Conservation (phyloP, 2,888 invertebrate species). For the Diaphora mendica region DNA sequence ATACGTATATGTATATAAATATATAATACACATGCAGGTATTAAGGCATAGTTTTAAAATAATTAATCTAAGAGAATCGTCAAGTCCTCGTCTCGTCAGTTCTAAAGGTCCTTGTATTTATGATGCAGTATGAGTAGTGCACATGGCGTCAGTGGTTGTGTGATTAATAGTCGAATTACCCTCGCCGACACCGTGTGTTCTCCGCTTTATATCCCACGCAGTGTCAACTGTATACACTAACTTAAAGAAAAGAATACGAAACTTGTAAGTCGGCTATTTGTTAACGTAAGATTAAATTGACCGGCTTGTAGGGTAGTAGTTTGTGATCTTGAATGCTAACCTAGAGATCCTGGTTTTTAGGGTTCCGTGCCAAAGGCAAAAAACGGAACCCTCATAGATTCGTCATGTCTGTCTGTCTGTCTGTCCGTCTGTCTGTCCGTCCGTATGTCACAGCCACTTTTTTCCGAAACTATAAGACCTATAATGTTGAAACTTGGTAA, state of each 20-base stretch:
- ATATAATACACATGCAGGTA: not conserved
- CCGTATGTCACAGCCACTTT: too few relatives aligned
- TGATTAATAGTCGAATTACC: slow-evolving; percentile 80
- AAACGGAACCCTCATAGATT: too few relatives aligned
- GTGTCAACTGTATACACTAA: slow-evolving; percentile 16
- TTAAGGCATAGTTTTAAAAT: not conserved
- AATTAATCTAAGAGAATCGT: slow-evolving; percentile 19
- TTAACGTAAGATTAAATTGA: not conserved
- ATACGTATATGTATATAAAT: too few relatives aligned
- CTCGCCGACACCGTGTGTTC: slow-evolving; percentile 64
- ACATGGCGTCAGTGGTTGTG: slow-evolving; percentile 66
- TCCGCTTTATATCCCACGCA: slow-evolving; percentile 50
- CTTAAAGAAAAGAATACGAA: not conserved
- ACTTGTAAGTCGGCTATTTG: too few relatives aligned
- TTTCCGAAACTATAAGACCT: too few relatives aligned
- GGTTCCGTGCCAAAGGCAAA: too few relatives aligned
- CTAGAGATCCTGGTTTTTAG: too few relatives aligned
- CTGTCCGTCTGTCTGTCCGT: too few relatives aligned
- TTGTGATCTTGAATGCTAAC: too few relatives aligned
- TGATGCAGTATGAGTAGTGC: slow-evolving; percentile 74
- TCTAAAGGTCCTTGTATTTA: slow-evolving; percentile 61
- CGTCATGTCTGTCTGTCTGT: too few relatives aligned
- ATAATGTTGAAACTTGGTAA: too few relatives aligned
- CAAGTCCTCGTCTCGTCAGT: slow-evolving; percentile 45
- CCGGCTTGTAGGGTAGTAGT: not conserved